Evolutionary conservation across 2,797 vertebrate species (phyloP).

Genomic region (Pipistrellus kuhlii): DNA sequence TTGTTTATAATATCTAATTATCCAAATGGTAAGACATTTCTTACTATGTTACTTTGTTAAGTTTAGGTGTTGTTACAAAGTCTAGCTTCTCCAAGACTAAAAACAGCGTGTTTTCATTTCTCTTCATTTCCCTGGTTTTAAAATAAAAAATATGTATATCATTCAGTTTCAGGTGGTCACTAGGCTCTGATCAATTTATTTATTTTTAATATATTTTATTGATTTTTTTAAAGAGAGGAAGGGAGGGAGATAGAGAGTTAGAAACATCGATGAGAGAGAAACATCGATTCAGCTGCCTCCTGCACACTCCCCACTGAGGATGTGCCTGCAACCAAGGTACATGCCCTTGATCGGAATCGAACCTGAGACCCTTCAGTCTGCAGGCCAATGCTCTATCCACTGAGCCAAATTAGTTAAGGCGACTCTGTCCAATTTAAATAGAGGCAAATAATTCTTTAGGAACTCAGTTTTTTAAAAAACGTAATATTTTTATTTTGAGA

Average conservation of each 20-base stretch:
- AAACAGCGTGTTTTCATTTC: background rate
- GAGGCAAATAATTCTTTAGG: background rate
- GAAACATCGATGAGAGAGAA: too few species aligned
- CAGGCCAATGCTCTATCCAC: too few species aligned
- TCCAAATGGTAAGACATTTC: background rate
- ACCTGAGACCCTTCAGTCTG: too few species aligned
- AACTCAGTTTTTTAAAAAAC: conserved; percentile 28
- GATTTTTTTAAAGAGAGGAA: too few species aligned
- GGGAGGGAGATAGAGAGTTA: too few species aligned
- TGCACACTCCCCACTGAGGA: too few species aligned
- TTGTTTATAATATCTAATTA: background rate
- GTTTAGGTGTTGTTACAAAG: conserved; percentile 24
- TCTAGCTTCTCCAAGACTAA: background rate
- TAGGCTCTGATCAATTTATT: background rate
- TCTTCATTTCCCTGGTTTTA: conserved; percentile 28
- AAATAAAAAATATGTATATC: background rate
- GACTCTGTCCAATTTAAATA: background rate
- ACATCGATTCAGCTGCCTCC: too few species aligned
- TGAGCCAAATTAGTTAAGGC: too few species aligned
- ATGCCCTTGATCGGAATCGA: too few species aligned
- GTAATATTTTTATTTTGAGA: conserved; percentile 4
- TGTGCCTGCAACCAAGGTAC: too few species aligned
- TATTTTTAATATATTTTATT: too few species aligned
- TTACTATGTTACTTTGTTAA: conserved; percentile 33
- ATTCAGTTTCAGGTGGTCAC: background rate